These are phyloP conservation scores for Tridacna crocea DNA, from an alignment of 2,888 invertebrate species.

Conservation along the genomic window DNA sequence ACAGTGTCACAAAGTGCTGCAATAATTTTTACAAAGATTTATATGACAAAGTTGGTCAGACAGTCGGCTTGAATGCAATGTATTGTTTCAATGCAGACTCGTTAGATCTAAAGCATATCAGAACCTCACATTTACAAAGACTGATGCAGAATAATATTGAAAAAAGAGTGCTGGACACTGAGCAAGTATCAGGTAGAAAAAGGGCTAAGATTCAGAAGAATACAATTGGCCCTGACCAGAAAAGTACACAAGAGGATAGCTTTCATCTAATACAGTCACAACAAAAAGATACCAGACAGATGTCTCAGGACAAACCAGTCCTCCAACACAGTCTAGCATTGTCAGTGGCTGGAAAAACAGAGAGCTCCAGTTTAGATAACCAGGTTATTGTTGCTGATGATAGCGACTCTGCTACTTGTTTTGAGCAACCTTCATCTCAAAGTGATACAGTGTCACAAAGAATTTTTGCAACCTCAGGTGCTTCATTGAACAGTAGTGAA, in stretches of 20 bases:
- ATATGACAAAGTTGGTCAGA: constrained; percentile 35
- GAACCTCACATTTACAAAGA: constrained; percentile 46
- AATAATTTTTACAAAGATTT: constrained; percentile 58
- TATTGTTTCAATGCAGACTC: constrained; percentile 50
- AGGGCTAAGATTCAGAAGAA: constrained; percentile 13
- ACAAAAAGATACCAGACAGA: not conserved
- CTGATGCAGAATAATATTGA: constrained; percentile 35
- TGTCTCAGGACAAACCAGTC: not conserved
- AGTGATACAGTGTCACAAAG: not conserved
- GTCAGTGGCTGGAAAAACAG: not conserved
- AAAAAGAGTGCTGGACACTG: constrained; percentile 40
- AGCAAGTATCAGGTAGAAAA: constrained; percentile 15
- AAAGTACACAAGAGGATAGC: not conserved
- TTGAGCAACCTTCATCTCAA: not conserved
- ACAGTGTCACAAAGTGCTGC: constrained; percentile 62
- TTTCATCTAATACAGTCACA: not conserved
- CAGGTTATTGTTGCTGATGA: not conserved
- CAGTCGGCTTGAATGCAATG: constrained; percentile 30
- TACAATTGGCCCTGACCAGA: not conserved
- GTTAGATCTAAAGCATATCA: constrained; percentile 57
- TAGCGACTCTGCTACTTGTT: not conserved
- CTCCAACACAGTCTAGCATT: not conserved
- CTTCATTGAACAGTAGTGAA: not conserved
- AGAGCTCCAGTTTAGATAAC: not conserved
- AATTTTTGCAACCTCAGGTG: not conserved